Base-by-base conservation (phyloP, 92 coral and sea anemone genomes). In the Meandrina meandrites region DNA sequence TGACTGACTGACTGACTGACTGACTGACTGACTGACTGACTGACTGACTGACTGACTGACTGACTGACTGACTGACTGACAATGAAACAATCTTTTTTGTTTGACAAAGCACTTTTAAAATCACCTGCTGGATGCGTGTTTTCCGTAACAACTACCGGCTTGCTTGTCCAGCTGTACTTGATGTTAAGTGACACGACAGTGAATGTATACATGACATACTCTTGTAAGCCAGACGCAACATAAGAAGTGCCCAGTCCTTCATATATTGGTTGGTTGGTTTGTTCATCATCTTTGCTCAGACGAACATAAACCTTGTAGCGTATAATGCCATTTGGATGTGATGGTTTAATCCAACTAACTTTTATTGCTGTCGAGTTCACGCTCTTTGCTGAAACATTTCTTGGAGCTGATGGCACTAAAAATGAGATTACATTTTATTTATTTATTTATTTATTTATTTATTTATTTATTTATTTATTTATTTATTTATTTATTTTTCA, bases 381-480 rank as follows among this genome's bases (percentile, higher is more conserved):
- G 74, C 89, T 92, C 78, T 54, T 88, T 78, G 94, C 95, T 70
- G 80, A 62, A 70, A 94, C 76, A 80, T 92, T 88, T 56, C 92
- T 88, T n/a, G 97, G 97, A 31, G 91, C 76, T 75, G 95, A 91
- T 58, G 97, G 97, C 22, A 62, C 97, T 94, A 74, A 6, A 87
- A 78, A 32, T 36, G 7, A 35, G 18, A 36, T 72, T 4, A 48
- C 48, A 45, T 4, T 45, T 45, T 45, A n/a, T n/a, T n/a, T n/a
- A n/a, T n/a, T n/a, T n/a, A n/a, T n/a, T n/a, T n/a, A n/a, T n/a
- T n/a, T n/a, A n/a, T n/a, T n/a, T n/a, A n/a, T n/a, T n/a, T n/a
- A n/a, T n/a, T n/a, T n/a, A n/a, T n/a, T n/a, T n/a, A n/a, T n/a
- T n/a, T n/a, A n/a, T n/a, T n/a, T n/a, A n/a, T n/a, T n/a, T n/a